Percentiles rank a stretch among this genome's conserved stretches.
Conservation (phyloP, 2,888 invertebrate genomes). For the Drosophila birchii region DNA sequence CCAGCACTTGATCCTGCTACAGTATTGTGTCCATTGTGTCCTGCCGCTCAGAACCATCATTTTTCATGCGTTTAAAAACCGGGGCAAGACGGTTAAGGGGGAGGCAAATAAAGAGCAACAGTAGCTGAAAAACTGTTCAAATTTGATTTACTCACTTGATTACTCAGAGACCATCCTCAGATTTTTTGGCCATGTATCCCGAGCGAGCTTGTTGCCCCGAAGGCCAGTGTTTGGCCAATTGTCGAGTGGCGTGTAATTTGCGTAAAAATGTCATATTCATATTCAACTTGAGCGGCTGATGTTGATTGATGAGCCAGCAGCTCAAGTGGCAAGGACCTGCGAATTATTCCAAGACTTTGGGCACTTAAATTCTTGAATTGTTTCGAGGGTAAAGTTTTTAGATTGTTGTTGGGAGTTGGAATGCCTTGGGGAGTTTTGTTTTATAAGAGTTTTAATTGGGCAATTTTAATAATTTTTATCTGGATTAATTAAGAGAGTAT, state of each 20-base stretch:
- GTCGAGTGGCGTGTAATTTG: constrained; percentile 81
- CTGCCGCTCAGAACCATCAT: constrained; percentile 64
- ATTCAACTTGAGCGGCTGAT: constrained; percentile 60
- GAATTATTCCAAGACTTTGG: constrained; percentile 23
- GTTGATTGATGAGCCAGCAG: constrained; percentile 71
- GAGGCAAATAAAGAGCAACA: constrained; percentile 15
- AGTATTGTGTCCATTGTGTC: constrained; percentile 30
- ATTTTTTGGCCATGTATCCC: constrained; percentile 46
- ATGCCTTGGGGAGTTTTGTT: background rate
- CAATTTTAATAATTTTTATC: too few species aligned
- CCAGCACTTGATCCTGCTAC: constrained; percentile 35
- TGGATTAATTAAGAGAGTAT: too few species aligned
- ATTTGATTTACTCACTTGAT: constrained; percentile 84
- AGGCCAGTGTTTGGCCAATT: constrained; percentile 60
- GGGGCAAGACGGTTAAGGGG: constrained; percentile 2
- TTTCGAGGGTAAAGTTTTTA: background rate
- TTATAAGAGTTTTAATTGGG: background rate
- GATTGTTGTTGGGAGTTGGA: constrained; percentile 1
- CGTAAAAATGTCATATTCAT: constrained; percentile 82
- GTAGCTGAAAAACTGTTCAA: constrained; percentile 80
- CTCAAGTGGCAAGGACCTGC: constrained; percentile 61
- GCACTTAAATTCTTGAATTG: constrained; percentile 16
- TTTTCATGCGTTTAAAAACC: constrained; percentile 82
- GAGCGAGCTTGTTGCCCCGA: constrained; percentile 12
- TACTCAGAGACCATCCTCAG: constrained; percentile 49